Evolutionary conservation across 1,140 invertebrate genomes (phyloP).

Genomic region (Chrysomallon squamiferum): DNA sequence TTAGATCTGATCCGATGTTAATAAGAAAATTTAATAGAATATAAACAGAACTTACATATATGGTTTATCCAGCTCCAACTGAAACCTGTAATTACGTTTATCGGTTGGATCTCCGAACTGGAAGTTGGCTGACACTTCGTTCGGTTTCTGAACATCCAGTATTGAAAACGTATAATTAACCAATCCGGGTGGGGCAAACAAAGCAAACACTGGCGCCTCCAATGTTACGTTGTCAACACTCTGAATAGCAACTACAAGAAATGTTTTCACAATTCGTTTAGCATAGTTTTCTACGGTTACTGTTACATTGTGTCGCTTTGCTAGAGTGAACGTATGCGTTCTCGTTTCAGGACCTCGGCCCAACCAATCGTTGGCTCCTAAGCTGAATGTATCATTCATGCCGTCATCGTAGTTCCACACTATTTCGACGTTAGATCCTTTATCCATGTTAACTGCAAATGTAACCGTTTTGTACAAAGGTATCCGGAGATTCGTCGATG

Average conservation of each 20-base stretch:
- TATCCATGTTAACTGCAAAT: neutral
- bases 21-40: too few relatives aligned
- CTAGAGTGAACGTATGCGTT: neutral
- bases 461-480: neutral
- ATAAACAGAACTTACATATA: too few relatives aligned
- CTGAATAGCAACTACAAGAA: neutral
- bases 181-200: neutral
- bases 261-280: neutral
- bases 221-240: neutral
- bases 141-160: neutral
- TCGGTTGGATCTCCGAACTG: neutral
- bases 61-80: too few relatives aligned
- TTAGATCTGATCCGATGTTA: too few relatives aligned
- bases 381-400: neutral
- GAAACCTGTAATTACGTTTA: too few relatives aligned
- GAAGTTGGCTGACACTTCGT: neutral
- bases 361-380: neutral
- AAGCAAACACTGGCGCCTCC: neutral
- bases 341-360: neutral
- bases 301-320: neutral
- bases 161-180: neutral
- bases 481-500: neutral
- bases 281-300: neutral
- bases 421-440: neutral
- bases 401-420: slow-evolving; percentile 3